Conservation (phyloP, 2,113 vertebrate species). For the Tachycineta bicolor region DNA sequence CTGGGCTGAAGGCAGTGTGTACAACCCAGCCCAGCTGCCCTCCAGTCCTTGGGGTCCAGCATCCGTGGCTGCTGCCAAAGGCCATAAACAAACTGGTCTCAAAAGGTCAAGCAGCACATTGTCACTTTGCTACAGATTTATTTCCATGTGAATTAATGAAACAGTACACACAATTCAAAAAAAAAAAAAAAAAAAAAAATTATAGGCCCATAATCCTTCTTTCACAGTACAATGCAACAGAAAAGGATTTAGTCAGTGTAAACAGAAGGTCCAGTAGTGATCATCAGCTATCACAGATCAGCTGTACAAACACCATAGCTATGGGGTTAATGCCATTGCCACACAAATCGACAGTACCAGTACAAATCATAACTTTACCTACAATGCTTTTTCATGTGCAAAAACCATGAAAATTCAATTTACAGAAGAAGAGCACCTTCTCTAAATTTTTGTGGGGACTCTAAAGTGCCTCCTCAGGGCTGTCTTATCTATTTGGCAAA, state of each 20-base stretch:
- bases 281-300: conserved; percentile 62
- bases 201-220: conserved; percentile 54
- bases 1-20: neutral
- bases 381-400: conserved; percentile 31
- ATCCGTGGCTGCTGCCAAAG: neutral
- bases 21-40: neutral
- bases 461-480: neutral
- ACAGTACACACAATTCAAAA: conserved; percentile 21
- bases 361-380: conserved; percentile 46
- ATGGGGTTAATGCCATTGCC: conserved; percentile 35
- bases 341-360: conserved; percentile 27
- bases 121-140: conserved; percentile 38
- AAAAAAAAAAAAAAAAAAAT: neutral
- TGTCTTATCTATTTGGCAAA: neutral
- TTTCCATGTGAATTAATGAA: conserved; percentile 45
- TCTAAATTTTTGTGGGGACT: neutral
- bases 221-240: conserved; percentile 55
- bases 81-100: neutral
- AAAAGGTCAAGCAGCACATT: neutral
- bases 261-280: conserved; percentile 60
- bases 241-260: conserved; percentile 65
- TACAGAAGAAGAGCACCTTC: conserved; percentile 25
- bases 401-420: conserved; percentile 34
- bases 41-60: neutral
- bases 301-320: conserved; percentile 60